Percentiles rank a stretch among this genome's conserved stretches.
Evolutionary conservation across 2,113 vertebrate genomes (phyloP).

Genomic region (Cariama cristata): DNA sequence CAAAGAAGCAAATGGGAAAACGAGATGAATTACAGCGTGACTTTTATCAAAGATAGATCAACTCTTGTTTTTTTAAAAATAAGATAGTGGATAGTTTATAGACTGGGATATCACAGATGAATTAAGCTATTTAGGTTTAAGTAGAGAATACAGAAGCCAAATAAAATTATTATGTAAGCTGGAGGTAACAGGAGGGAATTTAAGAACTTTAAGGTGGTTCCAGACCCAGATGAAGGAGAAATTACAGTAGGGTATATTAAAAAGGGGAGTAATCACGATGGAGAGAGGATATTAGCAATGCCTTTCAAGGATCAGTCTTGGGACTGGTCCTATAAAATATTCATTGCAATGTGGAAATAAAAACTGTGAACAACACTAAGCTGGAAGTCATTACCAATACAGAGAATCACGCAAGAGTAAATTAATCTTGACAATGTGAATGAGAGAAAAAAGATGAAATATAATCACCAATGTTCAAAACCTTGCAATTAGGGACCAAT

Average conservation of each 20-base stretch:
- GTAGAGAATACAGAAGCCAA: slow-evolving; percentile 37
- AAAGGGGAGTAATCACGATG: not conserved
- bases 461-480: not conserved
- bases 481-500: not conserved
- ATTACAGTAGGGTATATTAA: not conserved
- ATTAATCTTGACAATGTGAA: not conserved
- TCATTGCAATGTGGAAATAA: not conserved
- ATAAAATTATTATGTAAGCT: slow-evolving; percentile 29
- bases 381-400: not conserved
- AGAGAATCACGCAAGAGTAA: not conserved
- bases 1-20: slow-evolving; percentile 52
- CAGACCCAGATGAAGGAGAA: not conserved
- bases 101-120: slow-evolving; percentile 24
- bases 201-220: slow-evolving; percentile 20
- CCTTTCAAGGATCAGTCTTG: not conserved
- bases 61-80: not conserved
- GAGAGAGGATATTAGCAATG: not conserved
- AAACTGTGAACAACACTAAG: not conserved
- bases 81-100: slow-evolving; percentile 36
- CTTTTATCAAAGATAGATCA: slow-evolving; percentile 21
- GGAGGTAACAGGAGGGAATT: slow-evolving; percentile 22
- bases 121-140: slow-evolving; percentile 41
- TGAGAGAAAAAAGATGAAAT: not conserved
- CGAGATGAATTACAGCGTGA: not conserved
- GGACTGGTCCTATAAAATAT: not conserved